Conservation (phyloP, 2,888 invertebrate species). For the Cremastobaeus sp. region DNA sequence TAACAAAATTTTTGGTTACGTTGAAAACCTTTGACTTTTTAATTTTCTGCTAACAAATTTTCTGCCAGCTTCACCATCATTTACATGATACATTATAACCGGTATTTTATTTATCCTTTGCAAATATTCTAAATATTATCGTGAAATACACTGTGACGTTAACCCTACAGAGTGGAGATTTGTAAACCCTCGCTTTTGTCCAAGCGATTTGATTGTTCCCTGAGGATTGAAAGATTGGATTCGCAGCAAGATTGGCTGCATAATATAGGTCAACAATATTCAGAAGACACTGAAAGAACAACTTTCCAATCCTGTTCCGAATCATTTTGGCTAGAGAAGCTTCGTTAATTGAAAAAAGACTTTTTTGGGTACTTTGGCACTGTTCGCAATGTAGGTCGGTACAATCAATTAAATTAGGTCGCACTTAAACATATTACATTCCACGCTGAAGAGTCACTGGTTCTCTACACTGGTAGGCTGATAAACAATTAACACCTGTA, state of each 20-base stretch:
- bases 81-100: conserved; percentile 56
- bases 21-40: too few relatives aligned
- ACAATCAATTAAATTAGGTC: conserved; percentile 21
- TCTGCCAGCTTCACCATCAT: too few relatives aligned
- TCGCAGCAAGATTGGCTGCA: conserved; percentile 47
- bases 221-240: conserved; percentile 54
- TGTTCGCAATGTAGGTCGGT: conserved; percentile 20
- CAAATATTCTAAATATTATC: conserved; percentile 59
- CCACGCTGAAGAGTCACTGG: conserved; percentile 58
- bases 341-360: conserved; percentile 38
- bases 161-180: conserved; percentile 61
- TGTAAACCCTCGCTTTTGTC: conserved; percentile 36
- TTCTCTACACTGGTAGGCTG: conserved; percentile 57
- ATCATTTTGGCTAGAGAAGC: conserved; percentile 35
- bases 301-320: conserved; percentile 45
- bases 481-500: conserved; percentile 55
- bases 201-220: conserved; percentile 47
- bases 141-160: conserved; percentile 58
- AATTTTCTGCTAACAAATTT: too few relatives aligned
- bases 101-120: conserved; percentile 38
- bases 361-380: conserved; percentile 46
- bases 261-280: too few relatives aligned
- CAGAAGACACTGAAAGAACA: too few relatives aligned
- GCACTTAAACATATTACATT: conserved; percentile 15
- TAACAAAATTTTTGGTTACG: too few relatives aligned